A percentile compares a stretch with the other conserved stretches of the same genome.
Conservation (phyloP, 2,888 invertebrate genomes). For the Acanthococcus lagerstroemiae region DNA sequence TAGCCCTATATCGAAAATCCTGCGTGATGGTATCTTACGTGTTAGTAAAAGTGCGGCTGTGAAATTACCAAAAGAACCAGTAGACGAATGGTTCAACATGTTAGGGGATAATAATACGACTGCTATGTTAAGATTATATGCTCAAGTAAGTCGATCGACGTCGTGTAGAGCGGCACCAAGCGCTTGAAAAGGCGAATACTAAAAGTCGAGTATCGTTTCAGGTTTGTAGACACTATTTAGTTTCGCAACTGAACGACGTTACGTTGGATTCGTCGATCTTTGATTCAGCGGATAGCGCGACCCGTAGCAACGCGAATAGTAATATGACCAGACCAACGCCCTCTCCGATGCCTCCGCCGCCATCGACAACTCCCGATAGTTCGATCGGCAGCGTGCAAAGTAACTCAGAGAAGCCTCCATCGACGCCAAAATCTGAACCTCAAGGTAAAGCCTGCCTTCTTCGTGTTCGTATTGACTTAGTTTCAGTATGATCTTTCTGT, state of each 20-base stretch:
- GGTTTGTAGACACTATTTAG: constrained; percentile 63
- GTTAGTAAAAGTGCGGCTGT: constrained; percentile 59
- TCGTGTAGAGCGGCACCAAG: not conserved
- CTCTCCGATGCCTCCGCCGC: constrained; percentile 48
- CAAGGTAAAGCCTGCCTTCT: constrained; percentile 37
- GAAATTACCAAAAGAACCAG: constrained; percentile 53
- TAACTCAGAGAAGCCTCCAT: constrained; percentile 45
- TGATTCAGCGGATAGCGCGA: constrained; percentile 51
- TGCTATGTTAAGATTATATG: constrained; percentile 76
- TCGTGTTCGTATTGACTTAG: no score
- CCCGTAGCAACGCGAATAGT: constrained; percentile 37
- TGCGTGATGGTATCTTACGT: constrained; percentile 77
- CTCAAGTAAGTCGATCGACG: constrained; percentile 49
- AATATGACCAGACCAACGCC: constrained; percentile 43
- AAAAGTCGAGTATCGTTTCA: constrained; percentile 37
- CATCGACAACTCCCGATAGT: constrained; percentile 42
- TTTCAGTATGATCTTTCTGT: not conserved
- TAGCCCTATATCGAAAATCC: constrained; percentile 72
- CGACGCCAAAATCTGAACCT: constrained; percentile 45
- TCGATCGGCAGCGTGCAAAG: constrained; percentile 11
- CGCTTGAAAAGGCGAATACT: not conserved
- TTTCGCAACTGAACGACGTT: constrained; percentile 63
- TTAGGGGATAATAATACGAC: constrained; percentile 71
- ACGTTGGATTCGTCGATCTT: constrained; percentile 63
- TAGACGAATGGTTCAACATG: constrained; percentile 82